Evolutionary conservation across 2,113 vertebrate species (phyloP).

Genomic region (Malurus alboscapulatus): DNA sequence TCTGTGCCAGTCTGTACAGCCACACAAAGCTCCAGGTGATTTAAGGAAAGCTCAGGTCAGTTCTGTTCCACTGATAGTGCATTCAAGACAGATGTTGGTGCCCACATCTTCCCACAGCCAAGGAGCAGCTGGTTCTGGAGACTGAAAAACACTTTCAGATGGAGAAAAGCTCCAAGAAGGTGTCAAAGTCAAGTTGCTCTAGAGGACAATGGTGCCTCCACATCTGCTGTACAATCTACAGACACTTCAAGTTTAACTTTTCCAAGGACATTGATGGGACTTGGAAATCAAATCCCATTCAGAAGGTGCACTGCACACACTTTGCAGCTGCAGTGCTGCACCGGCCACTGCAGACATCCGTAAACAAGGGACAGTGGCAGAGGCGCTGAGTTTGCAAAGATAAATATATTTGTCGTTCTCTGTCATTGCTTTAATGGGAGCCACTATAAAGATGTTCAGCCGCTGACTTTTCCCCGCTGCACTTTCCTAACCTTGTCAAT

Average conservation of each 20-base stretch:
- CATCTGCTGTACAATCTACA: background rate
- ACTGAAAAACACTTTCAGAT: background rate
- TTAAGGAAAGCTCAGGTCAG: background rate
- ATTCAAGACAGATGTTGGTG: background rate
- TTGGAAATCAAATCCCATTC: background rate
- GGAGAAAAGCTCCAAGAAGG: background rate
- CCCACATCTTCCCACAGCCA: background rate
- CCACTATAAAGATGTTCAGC: background rate
- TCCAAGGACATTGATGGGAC: background rate
- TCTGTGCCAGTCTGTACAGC: background rate
- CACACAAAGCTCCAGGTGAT: background rate
- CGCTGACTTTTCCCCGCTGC: background rate
- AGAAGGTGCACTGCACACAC: background rate
- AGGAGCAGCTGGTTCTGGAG: background rate
- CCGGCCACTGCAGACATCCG: background rate
- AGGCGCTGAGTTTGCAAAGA: background rate
- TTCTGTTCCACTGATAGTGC: fast-evolving
- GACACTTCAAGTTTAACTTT: background rate
- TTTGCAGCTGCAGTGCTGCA: background rate
- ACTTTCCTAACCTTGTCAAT: slow-evolving; percentile 35
- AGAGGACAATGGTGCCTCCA: background rate
- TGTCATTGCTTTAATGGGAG: background rate
- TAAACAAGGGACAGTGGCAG: background rate
- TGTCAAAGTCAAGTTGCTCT: background rate
- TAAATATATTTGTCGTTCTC: slow-evolving; percentile 1